Conservation (phyloP, 2,888 invertebrate species). For the Arrhopalites spinosus region DNA sequence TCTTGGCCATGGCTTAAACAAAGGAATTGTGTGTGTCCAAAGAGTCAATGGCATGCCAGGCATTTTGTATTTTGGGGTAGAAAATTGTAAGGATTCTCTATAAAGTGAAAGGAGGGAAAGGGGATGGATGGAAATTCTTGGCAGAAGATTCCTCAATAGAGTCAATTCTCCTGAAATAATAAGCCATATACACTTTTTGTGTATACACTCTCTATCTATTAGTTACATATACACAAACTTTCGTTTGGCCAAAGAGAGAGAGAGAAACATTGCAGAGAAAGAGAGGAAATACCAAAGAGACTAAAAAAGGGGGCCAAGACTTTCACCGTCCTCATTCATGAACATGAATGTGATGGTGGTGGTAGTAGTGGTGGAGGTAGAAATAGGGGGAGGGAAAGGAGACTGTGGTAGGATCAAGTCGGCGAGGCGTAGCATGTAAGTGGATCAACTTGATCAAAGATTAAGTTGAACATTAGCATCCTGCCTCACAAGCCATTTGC, state of each 20-base stretch:
- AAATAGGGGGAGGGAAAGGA: background rate
- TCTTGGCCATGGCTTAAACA: background rate
- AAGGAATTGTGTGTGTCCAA: background rate
- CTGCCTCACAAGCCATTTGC: slow-evolving; percentile 20
- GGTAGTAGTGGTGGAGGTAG: background rate
- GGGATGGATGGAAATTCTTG: background rate
- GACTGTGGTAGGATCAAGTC: slow-evolving; percentile 22
- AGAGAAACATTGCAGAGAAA: background rate
- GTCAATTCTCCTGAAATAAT: background rate
- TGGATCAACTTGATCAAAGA: slow-evolving; percentile 45
- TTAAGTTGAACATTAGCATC: slow-evolving; percentile 41
- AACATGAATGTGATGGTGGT: background rate
- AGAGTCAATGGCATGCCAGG: background rate
- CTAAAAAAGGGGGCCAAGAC: background rate
- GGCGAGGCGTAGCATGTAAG: slow-evolving; percentile 27
- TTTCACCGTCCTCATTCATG: background rate
- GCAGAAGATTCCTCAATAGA: background rate
- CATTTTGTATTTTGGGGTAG: background rate
- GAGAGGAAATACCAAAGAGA: background rate
- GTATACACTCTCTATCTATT: background rate
- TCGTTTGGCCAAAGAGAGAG: background rate
- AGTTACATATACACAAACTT: background rate
- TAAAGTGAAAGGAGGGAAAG: background rate
- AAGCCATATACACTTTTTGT: background rate
- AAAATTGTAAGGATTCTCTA: background rate